phyloP scores from a whole-genome alignment of 2,113 vertebrate species.

The Martes martes region DNA sequence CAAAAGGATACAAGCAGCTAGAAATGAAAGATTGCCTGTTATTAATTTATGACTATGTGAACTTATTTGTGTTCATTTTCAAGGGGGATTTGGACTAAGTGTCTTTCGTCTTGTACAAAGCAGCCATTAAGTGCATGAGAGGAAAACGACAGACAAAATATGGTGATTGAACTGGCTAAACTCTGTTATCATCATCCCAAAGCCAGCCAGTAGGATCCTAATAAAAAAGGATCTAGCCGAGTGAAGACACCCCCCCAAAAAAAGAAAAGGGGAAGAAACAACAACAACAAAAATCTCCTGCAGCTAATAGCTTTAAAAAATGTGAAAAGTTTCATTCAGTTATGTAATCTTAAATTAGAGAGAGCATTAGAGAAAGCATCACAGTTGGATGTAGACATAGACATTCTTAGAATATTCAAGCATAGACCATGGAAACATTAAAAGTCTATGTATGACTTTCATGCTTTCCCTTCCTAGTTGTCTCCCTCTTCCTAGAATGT shows the following conservation, averaged over 20 bases:
- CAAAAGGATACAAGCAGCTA: slow-evolving; percentile 22
- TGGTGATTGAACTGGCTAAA: slow-evolving; percentile 63
- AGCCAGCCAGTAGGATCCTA: slow-evolving; percentile 21
- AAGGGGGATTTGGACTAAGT: slow-evolving; percentile 44
- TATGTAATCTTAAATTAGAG: slow-evolving; percentile 56
- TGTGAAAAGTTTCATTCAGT: slow-evolving; percentile 34
- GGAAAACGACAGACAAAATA: slow-evolving; percentile 30
- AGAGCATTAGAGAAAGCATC: slow-evolving; percentile 12
- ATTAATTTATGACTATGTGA: slow-evolving; percentile 37
- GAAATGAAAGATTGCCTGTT: slow-evolving; percentile 49
- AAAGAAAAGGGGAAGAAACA: neutral
- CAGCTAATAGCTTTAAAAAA: slow-evolving; percentile 43
- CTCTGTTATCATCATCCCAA: neutral
- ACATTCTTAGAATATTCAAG: neutral
- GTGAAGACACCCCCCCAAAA: slow-evolving; percentile 33
- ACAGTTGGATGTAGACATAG: neutral
- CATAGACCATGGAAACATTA: neutral
- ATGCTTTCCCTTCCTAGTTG: neutral
- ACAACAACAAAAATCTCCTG: neutral
- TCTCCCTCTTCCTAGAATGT: neutral
- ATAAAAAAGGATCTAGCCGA: slow-evolving; percentile 40
- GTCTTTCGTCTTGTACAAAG: slow-evolving; percentile 54
- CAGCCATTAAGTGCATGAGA: slow-evolving; percentile 44
- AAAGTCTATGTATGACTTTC: neutral
- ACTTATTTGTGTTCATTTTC: slow-evolving; percentile 51